These are phyloP conservation scores for Penaeus indicus DNA, from an alignment of 1,140 invertebrate species.

Conservation along the genomic window DNA sequence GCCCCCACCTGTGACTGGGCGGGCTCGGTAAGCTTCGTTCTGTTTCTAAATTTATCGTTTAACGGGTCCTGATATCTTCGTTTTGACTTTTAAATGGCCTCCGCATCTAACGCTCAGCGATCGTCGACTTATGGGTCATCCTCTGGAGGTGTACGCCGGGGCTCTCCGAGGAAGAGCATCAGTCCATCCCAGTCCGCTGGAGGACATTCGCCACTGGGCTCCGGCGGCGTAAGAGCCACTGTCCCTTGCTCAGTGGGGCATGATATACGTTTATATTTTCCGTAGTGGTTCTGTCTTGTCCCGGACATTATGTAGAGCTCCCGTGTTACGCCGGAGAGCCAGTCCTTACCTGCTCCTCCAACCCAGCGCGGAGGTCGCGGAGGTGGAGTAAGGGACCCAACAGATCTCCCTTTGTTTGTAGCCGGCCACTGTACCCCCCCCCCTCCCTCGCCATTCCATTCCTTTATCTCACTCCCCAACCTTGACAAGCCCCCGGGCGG, in stretches of 20 bases:
- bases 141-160: conserved; percentile 43
- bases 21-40: background rate
- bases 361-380: conserved; percentile 4
- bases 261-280: conserved; percentile 8
- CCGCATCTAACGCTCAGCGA: conserved; percentile 11
- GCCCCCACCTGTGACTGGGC: conserved; percentile 47
- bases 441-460: too few species aligned
- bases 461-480: too few species aligned
- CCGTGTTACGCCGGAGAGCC: conserved; percentile 35
- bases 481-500: too few species aligned
- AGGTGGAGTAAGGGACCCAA: conserved; percentile 4
- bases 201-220: background rate
- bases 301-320: conserved; percentile 50
- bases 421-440: background rate
- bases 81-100: background rate
- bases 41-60: background rate
- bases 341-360: background rate
- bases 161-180: conserved; percentile 17
- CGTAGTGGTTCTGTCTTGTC: conserved; percentile 44
- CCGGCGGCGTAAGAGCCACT: background rate
- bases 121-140: conserved; percentile 9
- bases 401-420: conserved; percentile 26
- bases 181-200: background rate
- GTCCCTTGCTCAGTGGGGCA: background rate
- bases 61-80: background rate